A percentile compares a stretch with the other conserved stretches of the same genome.
Evolutionary conservation across 1,140 invertebrate genomes (phyloP).

Genomic region (Yoshiicerus persimilis): DNA sequence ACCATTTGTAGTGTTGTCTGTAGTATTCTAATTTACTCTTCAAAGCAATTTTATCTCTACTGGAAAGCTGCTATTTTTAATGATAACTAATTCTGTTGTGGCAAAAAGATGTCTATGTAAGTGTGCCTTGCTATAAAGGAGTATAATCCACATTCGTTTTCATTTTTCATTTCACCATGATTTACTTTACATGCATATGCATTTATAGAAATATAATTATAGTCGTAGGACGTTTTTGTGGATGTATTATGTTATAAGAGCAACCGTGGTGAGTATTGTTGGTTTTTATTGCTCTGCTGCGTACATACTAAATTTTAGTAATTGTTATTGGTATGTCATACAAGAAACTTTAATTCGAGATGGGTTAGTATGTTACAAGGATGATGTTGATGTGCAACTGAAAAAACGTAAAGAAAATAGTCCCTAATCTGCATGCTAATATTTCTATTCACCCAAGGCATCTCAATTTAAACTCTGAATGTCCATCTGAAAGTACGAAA

Average conservation of each 20-base stretch:
- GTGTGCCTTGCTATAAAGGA: too few relatives aligned
- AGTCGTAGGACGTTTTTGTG: not conserved
- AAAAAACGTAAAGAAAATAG: not conserved
- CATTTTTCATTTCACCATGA: not conserved
- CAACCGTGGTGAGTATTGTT: not conserved
- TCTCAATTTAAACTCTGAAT: not conserved
- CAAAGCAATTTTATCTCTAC: too few relatives aligned
- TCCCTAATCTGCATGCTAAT: not conserved
- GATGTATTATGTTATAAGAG: not conserved
- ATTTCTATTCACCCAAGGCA: not conserved
- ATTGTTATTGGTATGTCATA: not conserved
- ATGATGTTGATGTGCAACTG: not conserved
- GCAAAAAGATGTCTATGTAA: too few relatives aligned
- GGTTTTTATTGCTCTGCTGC: not conserved
- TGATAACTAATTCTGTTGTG: too few relatives aligned
- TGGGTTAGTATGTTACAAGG: constrained; percentile 25
- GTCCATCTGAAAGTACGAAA: not conserved
- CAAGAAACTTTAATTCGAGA: not conserved
- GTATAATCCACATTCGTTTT: not conserved
- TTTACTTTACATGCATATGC: not conserved
- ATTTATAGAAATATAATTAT: not conserved
- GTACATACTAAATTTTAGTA: not conserved
- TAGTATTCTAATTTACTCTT: too few relatives aligned
- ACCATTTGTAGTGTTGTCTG: too few relatives aligned
- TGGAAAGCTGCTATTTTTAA: too few relatives aligned